phyloP scores from a whole-genome alignment of 2,113 vertebrate genomes.

The Cercocebus atys region DNA sequence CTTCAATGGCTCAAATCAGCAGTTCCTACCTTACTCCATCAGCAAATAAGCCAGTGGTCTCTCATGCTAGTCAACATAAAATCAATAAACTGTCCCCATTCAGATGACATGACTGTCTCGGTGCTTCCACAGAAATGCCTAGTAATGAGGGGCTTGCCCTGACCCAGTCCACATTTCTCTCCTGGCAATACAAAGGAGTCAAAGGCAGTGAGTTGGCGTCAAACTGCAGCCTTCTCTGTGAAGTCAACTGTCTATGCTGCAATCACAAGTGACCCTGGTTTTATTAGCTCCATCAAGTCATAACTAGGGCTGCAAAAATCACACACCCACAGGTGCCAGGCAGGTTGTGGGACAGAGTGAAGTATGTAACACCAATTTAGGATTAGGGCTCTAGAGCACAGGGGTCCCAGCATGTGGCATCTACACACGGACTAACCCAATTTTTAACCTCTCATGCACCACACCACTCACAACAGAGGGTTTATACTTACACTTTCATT shows the following conservation, averaged over 20 bases:
- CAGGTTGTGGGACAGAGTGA: background rate
- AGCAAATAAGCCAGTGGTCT: background rate
- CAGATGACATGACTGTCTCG: no score
- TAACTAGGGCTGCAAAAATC: background rate
- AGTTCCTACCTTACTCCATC: background rate
- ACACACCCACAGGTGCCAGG: background rate
- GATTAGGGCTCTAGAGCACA: accelerated
- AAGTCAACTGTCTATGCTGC: background rate
- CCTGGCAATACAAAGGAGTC: background rate
- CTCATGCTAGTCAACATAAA: background rate
- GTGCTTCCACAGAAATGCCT: background rate
- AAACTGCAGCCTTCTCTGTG: background rate
- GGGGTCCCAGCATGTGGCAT: accelerated
- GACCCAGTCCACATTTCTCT: background rate
- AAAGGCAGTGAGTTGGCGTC: background rate
- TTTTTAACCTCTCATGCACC: no score
- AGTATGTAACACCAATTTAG: background rate
- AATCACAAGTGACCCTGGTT: background rate
- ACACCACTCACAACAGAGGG: accelerated
- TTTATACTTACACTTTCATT: slow-evolving; percentile 97
- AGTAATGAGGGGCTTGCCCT: background rate
- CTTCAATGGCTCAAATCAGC: accelerated
- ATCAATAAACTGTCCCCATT: background rate
- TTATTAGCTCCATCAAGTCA: background rate
- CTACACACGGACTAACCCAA: accelerated